Conservation (phyloP, 2,888 invertebrate species). For the Allophyes oxyacanthae region DNA sequence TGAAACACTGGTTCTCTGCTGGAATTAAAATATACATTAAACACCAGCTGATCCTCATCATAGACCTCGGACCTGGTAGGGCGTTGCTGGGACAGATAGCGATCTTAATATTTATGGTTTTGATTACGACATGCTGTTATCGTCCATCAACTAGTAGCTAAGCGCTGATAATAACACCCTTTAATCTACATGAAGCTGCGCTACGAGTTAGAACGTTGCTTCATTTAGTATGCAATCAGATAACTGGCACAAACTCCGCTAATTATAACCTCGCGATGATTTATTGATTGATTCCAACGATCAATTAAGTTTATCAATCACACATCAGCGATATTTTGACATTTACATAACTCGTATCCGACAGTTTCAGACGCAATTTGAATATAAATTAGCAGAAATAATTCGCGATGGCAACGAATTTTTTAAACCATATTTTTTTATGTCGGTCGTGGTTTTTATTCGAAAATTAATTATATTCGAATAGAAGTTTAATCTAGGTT, state of each 20-base stretch:
- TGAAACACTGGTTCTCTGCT: too few relatives aligned
- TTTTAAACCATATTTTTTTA: conserved; percentile 2
- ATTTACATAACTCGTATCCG: conserved; percentile 46
- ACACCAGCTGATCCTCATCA: too few relatives aligned
- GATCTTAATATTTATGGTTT: background rate
- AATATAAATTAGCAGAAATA: conserved; percentile 44
- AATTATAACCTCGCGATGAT: conserved; percentile 33
- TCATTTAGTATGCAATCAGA: conserved; percentile 26
- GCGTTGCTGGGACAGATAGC: too few relatives aligned
- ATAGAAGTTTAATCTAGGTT: too few relatives aligned
- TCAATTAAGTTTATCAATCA: conserved; percentile 47
- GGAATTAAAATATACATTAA: too few relatives aligned
- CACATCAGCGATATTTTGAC: conserved; percentile 26
- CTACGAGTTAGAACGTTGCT: background rate
- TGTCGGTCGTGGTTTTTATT: conserved; percentile 9
- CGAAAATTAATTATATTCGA: too few relatives aligned
- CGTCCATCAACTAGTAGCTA: conserved; percentile 9
- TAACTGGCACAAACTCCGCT: conserved; percentile 17
- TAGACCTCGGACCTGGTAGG: too few relatives aligned
- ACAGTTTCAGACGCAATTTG: conserved; percentile 24
- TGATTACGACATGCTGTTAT: conserved; percentile 4
- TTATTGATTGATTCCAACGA: conserved; percentile 32
- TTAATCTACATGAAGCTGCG: conserved; percentile 5
- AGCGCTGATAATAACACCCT: conserved; percentile 16
- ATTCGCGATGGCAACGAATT: conserved; percentile 34